Conservation (phyloP, 2,888 invertebrate species). For the Kuschelorhynchus macadamiae region DNA sequence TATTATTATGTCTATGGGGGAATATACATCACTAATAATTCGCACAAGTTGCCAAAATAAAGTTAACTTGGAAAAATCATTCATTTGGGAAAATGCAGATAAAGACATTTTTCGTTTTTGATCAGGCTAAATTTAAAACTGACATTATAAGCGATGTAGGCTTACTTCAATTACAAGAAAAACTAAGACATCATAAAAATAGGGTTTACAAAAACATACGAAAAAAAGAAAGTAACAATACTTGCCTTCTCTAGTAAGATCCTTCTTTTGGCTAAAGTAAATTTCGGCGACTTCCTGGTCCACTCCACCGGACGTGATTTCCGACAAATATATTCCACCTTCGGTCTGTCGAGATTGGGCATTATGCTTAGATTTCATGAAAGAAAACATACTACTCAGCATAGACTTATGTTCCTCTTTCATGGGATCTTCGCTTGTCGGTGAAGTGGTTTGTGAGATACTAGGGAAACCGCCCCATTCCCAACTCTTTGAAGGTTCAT, state of each 20-base stretch:
- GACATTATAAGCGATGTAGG: too few species aligned
- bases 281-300: slow-evolving; percentile 93
- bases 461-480: slow-evolving; percentile 90
- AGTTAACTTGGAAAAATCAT: too few species aligned
- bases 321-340: slow-evolving; percentile 89
- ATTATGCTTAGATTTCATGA: slow-evolving; percentile 82
- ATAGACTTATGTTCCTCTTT: slow-evolving; percentile 74
- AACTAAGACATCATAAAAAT: too few species aligned
- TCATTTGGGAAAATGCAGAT: too few species aligned
- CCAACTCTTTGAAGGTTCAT: slow-evolving; percentile 78
- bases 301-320: slow-evolving; percentile 88
- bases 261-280: slow-evolving; percentile 77
- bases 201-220: too few species aligned
- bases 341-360: slow-evolving; percentile 69
- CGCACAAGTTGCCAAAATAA: too few species aligned
- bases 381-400: slow-evolving; percentile 92
- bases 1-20: too few species aligned
- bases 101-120: too few species aligned
- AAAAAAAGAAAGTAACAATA: too few species aligned
- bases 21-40: too few species aligned
- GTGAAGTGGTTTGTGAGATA: slow-evolving; percentile 60
- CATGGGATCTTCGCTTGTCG: slow-evolving; percentile 56
- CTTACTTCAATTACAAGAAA: too few species aligned
- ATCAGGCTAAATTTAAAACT: too few species aligned
- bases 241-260: slow-evolving; percentile 59